Percentiles rank a stretch among this genome's conserved stretches.
Conservation (phyloP, 2,113 vertebrate species). For the Microtus pennsylvanicus region DNA sequence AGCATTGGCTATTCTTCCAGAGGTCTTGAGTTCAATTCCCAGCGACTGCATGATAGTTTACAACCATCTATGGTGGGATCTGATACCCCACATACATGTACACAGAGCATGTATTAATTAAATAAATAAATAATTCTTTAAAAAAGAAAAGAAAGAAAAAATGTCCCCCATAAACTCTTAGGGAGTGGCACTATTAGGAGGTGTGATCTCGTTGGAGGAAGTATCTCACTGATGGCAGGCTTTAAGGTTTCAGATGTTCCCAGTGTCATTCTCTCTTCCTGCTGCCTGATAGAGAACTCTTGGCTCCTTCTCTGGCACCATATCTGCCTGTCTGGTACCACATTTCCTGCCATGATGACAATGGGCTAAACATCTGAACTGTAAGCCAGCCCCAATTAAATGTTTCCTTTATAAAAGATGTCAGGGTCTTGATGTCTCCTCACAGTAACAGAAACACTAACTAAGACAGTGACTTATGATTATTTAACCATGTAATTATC, state of each 20-base stretch:
- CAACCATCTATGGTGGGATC: background rate
- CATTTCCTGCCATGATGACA: background rate
- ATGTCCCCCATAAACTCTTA: background rate
- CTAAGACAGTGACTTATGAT: background rate
- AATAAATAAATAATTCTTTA: background rate
- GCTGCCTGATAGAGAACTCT: background rate
- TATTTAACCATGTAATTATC: slow-evolving; percentile 11
- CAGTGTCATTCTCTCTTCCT: background rate
- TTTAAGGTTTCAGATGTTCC: background rate
- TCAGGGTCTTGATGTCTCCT: background rate
- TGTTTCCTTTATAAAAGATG: background rate
- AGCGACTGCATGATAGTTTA: background rate
- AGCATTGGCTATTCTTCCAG: background rate
- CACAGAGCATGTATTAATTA: background rate
- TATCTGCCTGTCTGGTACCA: background rate
- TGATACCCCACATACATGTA: background rate
- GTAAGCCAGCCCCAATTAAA: background rate
- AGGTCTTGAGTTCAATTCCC: background rate
- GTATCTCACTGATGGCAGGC: background rate
- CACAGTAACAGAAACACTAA: background rate
- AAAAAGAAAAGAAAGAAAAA: background rate
- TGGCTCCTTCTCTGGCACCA: background rate
- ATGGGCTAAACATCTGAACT: background rate
- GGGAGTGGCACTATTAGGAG: background rate
- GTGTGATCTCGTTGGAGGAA: background rate